A percentile compares a stretch with the other conserved stretches of the same genome.
These are phyloP conservation scores for Arvicola amphibius DNA, from an alignment of 2,797 vertebrate genomes.

Conservation along the genomic window DNA sequence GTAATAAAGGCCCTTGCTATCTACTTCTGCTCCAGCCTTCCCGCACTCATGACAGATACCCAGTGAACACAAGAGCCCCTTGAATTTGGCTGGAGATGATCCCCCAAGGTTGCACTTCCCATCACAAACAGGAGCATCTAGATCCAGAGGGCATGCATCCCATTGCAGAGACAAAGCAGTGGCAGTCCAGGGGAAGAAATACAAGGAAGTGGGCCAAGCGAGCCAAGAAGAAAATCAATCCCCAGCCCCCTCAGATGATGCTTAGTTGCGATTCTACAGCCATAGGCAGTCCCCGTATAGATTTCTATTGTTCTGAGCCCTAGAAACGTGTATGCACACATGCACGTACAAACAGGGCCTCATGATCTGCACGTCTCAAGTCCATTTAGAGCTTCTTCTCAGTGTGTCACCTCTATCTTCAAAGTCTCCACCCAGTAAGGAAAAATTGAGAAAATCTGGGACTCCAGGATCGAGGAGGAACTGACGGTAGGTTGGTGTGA, in stretches of 20 bases:
- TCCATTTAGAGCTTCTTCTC: constrained; percentile 41
- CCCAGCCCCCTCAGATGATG: neutral
- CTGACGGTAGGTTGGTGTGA: constrained; percentile 14
- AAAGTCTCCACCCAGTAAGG: constrained; percentile 37
- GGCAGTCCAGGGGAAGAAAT: neutral
- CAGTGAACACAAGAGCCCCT: neutral
- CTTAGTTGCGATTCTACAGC: neutral
- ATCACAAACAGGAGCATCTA: neutral
- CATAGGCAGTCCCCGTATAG: neutral
- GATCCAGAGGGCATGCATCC: neutral
- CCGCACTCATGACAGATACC: neutral
- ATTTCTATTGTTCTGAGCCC: neutral
- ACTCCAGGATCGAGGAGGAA: neutral
- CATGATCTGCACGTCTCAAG: neutral
- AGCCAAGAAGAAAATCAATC: neutral
- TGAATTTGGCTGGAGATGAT: neutral
- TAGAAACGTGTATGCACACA: fast-evolving
- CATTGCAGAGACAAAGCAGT: neutral
- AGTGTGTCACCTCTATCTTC: constrained; percentile 28
- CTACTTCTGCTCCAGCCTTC: neutral
- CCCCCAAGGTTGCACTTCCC: neutral
- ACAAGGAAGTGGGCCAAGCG: neutral
- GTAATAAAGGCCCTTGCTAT: neutral
- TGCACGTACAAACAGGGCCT: neutral
- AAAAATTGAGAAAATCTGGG: constrained; percentile 46